A percentile compares a stretch with the other conserved stretches of the same genome.
These are phyloP conservation scores for Seriola aureovittata DNA, from an alignment of 2,113 vertebrate species.

Conservation along the genomic window DNA sequence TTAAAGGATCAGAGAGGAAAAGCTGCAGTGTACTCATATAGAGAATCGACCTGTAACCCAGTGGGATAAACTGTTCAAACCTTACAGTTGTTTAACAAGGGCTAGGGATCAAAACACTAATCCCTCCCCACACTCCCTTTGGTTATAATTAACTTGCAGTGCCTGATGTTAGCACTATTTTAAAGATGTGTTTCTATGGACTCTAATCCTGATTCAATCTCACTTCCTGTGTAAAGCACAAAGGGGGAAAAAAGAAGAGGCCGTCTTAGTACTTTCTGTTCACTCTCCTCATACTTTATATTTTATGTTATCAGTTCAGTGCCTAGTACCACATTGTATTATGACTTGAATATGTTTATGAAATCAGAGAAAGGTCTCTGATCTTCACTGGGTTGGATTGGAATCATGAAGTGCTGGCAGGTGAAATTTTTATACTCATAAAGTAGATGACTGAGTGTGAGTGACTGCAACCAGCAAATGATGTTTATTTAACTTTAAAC, in stretches of 20 bases:
- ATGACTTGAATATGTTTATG: constrained; percentile 3
- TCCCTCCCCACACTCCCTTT: constrained; percentile 77
- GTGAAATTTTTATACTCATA: neutral
- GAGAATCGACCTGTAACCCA: constrained; percentile 52
- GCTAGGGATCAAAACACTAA: constrained; percentile 89
- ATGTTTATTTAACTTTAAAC: constrained; percentile 9
- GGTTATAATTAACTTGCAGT: constrained; percentile 73
- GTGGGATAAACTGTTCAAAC: constrained; percentile 68
- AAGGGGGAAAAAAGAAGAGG: constrained; percentile 3
- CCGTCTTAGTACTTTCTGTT: constrained; percentile 17
- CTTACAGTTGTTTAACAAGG: constrained; percentile 71
- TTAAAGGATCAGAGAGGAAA: constrained; percentile 48
- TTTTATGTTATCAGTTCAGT: constrained; percentile 14
- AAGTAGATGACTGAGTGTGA: neutral
- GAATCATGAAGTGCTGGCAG: neutral
- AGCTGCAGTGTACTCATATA: constrained; percentile 18
- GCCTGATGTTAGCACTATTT: constrained; percentile 61
- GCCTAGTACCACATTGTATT: constrained; percentile 21
- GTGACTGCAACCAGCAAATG: neutral
- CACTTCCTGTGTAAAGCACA: constrained; percentile 31
- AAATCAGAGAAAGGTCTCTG: neutral
- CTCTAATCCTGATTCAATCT: constrained; percentile 61
- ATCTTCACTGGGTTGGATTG: neutral
- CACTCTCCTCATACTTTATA: constrained; percentile 6
- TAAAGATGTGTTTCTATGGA: constrained; percentile 62